These are phyloP conservation scores for Lasaia peninsularis DNA, from an alignment of 1,140 invertebrate species.

Conservation along the genomic window DNA sequence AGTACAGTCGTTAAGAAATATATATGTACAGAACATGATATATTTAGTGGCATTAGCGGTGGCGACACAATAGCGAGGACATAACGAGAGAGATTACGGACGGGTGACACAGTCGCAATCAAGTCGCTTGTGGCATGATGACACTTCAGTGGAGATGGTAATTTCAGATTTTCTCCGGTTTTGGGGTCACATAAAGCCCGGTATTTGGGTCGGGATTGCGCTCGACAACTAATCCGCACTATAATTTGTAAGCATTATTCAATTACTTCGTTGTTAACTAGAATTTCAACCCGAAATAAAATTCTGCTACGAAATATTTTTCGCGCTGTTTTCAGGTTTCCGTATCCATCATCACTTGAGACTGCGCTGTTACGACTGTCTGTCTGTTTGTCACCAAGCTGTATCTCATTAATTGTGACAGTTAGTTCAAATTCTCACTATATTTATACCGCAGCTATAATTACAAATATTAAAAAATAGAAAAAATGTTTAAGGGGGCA, in stretches of 20 bases:
- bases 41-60: conserved; percentile 40
- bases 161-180: conserved; percentile 24
- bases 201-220: conserved; percentile 25
- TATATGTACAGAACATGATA: not conserved
- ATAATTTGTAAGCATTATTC: not conserved
- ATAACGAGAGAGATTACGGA: conserved; percentile 10
- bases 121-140: conserved; percentile 24
- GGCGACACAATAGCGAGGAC: not conserved
- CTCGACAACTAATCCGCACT: not conserved
- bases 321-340: too few species aligned
- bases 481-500: too few species aligned
- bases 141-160: conserved; percentile 25
- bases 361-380: too few species aligned
- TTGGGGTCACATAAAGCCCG: conserved; percentile 23
- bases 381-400: too few species aligned
- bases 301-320: too few species aligned
- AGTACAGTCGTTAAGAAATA: not conserved
- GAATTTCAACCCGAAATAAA: too few species aligned
- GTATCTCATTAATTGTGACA: too few species aligned
- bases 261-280: not conserved
- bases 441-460: too few species aligned
- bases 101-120: conserved; percentile 24
- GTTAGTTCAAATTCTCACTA: too few species aligned
- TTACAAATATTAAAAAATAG: too few species aligned
- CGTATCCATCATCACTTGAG: too few species aligned